Evolutionary conservation across 2,113 vertebrate genomes (phyloP).

Genomic region (Barnardius zonarius): DNA sequence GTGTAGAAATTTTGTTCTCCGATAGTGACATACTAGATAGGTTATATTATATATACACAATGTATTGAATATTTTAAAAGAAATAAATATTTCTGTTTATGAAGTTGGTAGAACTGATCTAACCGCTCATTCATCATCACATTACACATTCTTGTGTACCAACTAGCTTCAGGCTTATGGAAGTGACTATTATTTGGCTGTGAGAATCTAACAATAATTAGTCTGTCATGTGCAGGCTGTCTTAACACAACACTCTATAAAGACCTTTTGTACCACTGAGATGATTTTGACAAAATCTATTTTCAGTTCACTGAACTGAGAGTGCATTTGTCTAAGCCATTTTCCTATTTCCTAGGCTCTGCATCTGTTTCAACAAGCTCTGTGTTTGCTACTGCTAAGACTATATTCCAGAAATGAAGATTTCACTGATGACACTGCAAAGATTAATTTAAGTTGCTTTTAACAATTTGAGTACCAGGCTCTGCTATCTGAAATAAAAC

Average conservation of each 20-base stretch:
- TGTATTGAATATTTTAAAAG: neutral
- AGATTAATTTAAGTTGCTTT: neutral
- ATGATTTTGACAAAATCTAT: slow-evolving; percentile 1
- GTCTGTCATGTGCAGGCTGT: neutral
- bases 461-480: neutral
- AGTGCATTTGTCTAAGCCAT: slow-evolving; percentile 19
- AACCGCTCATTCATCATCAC: neutral
- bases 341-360: neutral
- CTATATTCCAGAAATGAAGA: neutral
- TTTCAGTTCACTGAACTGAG: slow-evolving; percentile 50
- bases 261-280: neutral
- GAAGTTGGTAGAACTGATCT: neutral
- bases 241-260: slow-evolving; percentile 23
- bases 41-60: neutral
- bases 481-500: neutral
- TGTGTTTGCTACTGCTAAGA: neutral
- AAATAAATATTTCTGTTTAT: neutral
- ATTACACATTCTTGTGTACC: neutral
- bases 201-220: slow-evolving; percentile 23
- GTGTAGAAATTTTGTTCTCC: neutral
- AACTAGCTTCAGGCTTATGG: slow-evolving; percentile 30
- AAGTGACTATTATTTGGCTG: slow-evolving; percentile 34
- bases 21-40: neutral
- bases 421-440: neutral
- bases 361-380: slow-evolving; percentile 26